These are phyloP conservation scores for Cryptocephalus moraei DNA, from an alignment of 2,888 invertebrate genomes.

Conservation along the genomic window DNA sequence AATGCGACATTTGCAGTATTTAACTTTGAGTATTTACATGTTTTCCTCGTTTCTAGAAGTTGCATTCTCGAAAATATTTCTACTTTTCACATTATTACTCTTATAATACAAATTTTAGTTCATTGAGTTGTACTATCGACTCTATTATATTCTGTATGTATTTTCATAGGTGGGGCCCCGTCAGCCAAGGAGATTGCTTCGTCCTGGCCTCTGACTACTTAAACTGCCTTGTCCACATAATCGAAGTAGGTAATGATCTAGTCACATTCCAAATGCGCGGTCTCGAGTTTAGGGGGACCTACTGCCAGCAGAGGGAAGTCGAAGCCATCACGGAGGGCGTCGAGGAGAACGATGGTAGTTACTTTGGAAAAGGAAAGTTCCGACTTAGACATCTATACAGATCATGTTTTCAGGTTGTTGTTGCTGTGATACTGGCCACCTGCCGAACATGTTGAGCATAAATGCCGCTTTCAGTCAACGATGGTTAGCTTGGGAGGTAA, in stretches of 20 bases:
- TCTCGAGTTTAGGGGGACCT: slow-evolving; percentile 95
- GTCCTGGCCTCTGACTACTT: slow-evolving; percentile 96
- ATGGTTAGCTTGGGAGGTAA: slow-evolving; percentile 97
- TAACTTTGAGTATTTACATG: no score
- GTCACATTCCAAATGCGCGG: slow-evolving; percentile 98
- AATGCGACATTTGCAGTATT: no score
- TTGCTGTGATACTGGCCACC: slow-evolving; percentile 82
- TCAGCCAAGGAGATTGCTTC: slow-evolving; percentile 95
- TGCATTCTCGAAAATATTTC: no score
- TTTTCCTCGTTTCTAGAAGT: no score
- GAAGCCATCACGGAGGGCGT: slow-evolving; percentile 98
- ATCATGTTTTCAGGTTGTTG: slow-evolving; percentile 76
- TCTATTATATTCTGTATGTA: no score
- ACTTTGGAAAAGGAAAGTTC: no score
- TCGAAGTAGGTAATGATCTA: slow-evolving; percentile 95
- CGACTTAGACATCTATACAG: no score
- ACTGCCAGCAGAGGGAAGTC: slow-evolving; percentile 97
- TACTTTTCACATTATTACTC: no score
- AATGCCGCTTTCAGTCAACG: slow-evolving; percentile 97
- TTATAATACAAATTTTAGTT: no score
- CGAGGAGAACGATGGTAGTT: slow-evolving; percentile 79
- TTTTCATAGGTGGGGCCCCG: slow-evolving; percentile 68
- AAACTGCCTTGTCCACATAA: slow-evolving; percentile 95
- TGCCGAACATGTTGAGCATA: slow-evolving; percentile 81
- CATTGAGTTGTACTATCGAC: no score